Evolutionary conservation across 2,113 vertebrate species (phyloP).

Genomic region (Pterocles burchelli): DNA sequence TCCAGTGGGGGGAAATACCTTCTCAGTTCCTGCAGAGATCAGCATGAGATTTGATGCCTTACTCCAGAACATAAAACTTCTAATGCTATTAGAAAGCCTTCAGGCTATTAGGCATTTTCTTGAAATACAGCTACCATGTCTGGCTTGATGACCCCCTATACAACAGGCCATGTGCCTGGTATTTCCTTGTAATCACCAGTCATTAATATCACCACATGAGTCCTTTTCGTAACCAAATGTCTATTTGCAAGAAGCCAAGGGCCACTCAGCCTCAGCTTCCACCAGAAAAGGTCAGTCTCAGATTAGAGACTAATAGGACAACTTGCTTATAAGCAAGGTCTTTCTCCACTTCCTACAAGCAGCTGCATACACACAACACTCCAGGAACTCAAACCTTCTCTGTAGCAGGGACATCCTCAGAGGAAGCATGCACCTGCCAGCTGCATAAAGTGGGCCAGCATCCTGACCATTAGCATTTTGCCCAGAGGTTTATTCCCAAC

Average conservation of each 20-base stretch:
- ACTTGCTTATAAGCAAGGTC: not conserved
- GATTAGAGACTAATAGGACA: not conserved
- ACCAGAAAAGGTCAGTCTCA: not conserved
- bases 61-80: slow-evolving; percentile 26
- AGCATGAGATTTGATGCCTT: slow-evolving; percentile 39
- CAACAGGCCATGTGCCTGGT: slow-evolving; percentile 13
- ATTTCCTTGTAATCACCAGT: slow-evolving; percentile 23
- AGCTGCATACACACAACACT: not conserved
- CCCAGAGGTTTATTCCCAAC: not conserved
- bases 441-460: not conserved
- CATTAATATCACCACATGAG: not conserved
- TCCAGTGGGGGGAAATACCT: not conserved
- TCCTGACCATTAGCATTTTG: not conserved
- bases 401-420: not conserved
- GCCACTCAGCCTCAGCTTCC: not conserved
- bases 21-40: slow-evolving; percentile 37
- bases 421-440: not conserved
- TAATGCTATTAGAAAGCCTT: slow-evolving; percentile 29
- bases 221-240: not conserved
- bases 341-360: not conserved
- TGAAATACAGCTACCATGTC: not conserved
- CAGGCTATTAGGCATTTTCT: slow-evolving; percentile 9
- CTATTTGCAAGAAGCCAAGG: not conserved
- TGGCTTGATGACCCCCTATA: not conserved
- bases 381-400: not conserved